Conservation (phyloP, 2,113 vertebrate species). For the Oryzias celebensis region DNA sequence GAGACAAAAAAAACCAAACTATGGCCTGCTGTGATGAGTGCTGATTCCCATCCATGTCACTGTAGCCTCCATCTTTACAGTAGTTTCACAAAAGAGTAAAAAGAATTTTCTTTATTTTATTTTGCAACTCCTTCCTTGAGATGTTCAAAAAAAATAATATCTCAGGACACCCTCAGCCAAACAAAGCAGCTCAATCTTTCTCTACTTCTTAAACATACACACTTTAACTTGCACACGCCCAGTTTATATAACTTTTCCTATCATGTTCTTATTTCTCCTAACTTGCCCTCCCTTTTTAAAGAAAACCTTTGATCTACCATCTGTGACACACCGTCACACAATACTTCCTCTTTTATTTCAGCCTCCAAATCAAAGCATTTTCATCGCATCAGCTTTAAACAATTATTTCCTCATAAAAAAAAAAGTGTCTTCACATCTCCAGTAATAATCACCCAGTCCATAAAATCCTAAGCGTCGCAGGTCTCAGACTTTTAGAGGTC, state of each 20-base stretch:
- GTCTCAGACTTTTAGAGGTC: too few relatives aligned
- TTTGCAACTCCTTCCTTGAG: background rate
- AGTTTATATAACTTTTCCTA: background rate
- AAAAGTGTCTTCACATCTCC: background rate
- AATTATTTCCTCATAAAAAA: background rate
- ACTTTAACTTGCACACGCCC: background rate
- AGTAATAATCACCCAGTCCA: background rate
- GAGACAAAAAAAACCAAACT: conserved; percentile 25
- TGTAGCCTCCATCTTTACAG: background rate
- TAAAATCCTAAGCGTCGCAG: too few relatives aligned
- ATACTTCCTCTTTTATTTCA: conserved; percentile 8
- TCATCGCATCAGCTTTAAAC: background rate
- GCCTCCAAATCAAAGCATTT: background rate
- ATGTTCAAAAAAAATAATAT: conserved; percentile 17
- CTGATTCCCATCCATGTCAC: conserved; percentile 8
- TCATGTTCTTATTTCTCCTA: background rate
- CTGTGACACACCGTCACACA: background rate
- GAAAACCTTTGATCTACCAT: conserved; percentile 1
- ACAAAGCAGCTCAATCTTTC: background rate
- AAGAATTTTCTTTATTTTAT: background rate
- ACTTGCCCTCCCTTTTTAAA: background rate
- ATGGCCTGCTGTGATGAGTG: conserved; percentile 45
- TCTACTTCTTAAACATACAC: background rate
- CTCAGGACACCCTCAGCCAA: background rate
- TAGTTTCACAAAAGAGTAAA: conserved; percentile 6